A percentile compares a stretch with the other conserved stretches of the same genome.
Evolutionary conservation across 1,140 invertebrate species (phyloP).

Genomic region (Armadillidium nasatum): DNA sequence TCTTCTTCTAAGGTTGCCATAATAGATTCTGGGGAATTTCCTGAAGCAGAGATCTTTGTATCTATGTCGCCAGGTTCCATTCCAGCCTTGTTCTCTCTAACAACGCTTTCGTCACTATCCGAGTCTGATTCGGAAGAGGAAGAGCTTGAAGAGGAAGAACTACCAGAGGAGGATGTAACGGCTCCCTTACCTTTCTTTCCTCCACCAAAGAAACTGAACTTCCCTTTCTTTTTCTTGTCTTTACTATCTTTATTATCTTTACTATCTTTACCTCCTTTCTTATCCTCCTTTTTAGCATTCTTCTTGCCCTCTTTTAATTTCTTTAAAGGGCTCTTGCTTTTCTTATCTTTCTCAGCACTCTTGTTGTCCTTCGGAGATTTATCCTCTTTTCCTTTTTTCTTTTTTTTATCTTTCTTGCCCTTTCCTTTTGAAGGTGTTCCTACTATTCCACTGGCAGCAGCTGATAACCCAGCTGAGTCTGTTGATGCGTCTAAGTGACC

Average conservation of each 20-base stretch:
- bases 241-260: no score
- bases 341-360: slow-evolving; percentile 42
- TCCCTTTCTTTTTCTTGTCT: slow-evolving; percentile 32
- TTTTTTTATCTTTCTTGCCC: slow-evolving; percentile 38
- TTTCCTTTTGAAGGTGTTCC: slow-evolving; percentile 24
- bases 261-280: slow-evolving; percentile 36
- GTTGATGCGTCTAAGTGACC: slow-evolving; percentile 9
- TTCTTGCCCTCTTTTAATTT: slow-evolving; percentile 35
- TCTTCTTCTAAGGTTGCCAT: neutral
- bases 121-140: slow-evolving; percentile 27
- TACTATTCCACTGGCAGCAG: neutral
- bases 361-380: slow-evolving; percentile 42
- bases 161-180: slow-evolving; percentile 20
- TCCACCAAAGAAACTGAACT: slow-evolving; percentile 52
- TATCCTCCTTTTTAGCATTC: slow-evolving; percentile 37
- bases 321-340: slow-evolving; percentile 33
- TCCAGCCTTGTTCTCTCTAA: slow-evolving; percentile 44
- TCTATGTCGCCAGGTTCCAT: slow-evolving; percentile 38
- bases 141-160: slow-evolving; percentile 23
- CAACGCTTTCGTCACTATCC: slow-evolving; percentile 36
- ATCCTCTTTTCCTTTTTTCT: slow-evolving; percentile 41
- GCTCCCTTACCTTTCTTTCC: slow-evolving; percentile 18
- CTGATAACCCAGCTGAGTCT: slow-evolving; percentile 23
- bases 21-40: neutral
- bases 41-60: slow-evolving; percentile 23